Percentiles rank a stretch among this genome's conserved stretches.
Conservation (phyloP, 2,113 vertebrate species). For the Rhipidura dahli region DNA sequence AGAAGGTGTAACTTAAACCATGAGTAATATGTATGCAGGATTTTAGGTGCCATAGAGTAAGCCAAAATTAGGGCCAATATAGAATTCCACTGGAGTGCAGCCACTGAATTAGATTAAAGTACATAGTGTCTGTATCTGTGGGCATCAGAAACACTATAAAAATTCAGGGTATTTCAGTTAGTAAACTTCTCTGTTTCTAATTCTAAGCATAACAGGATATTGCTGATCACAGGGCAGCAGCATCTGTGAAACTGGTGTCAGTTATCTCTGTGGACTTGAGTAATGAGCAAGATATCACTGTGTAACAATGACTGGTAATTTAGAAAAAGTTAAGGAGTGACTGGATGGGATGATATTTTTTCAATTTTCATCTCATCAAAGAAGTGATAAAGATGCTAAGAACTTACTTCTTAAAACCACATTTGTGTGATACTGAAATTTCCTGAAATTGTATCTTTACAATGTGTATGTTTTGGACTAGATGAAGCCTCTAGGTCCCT, state of each 20-base stretch:
- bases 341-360: neutral
- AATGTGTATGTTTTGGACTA: neutral
- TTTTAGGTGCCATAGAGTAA: neutral
- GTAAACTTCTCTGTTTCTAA: neutral
- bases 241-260: neutral
- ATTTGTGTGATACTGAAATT: neutral
- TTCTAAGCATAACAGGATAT: neutral
- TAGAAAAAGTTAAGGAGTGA: neutral
- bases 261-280: neutral
- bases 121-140: neutral
- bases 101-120: neutral
- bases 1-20: neutral
- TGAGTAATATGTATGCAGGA: neutral
- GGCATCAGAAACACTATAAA: neutral
- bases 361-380: neutral
- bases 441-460: neutral
- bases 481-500: neutral
- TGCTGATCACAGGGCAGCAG: neutral
- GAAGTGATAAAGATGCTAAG: neutral
- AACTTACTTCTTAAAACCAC: neutral
- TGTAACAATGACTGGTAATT: neutral
- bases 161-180: neutral
- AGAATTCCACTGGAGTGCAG: neutral
- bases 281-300: neutral
- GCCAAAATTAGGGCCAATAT: neutral